Conservation (phyloP, 2,888 invertebrate species). For the Aleiodes alternator region DNA sequence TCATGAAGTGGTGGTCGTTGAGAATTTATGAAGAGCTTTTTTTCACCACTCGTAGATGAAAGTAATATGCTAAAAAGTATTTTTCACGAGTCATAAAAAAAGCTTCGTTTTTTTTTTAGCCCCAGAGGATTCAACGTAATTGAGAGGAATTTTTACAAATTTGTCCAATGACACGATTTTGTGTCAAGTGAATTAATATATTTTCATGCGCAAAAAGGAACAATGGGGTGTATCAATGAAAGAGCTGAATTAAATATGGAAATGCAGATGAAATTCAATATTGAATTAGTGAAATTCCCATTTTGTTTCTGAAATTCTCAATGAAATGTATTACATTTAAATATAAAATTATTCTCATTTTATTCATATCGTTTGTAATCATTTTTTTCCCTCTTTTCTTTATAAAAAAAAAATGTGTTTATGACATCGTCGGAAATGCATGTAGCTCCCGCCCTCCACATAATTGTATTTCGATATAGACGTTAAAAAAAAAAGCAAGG, state of each 20-base stretch:
- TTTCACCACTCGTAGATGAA: neutral
- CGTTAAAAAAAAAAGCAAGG: slow-evolving; percentile 20
- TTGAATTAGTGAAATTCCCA: neutral
- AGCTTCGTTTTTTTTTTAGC: no score
- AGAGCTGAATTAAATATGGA: no score
- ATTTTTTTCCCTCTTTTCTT: neutral
- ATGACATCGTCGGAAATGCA: slow-evolving; percentile 20
- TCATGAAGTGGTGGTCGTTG: neutral
- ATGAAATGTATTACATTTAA: neutral
- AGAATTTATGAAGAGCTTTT: neutral
- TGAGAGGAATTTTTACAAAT: no score
- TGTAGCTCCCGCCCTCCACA: slow-evolving; percentile 11
- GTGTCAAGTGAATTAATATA: no score
- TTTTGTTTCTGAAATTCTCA: neutral
- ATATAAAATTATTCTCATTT: neutral
- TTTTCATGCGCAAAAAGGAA: no score
- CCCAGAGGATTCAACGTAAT: no score
- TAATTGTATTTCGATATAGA: slow-evolving; percentile 28
- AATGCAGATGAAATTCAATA: no score
- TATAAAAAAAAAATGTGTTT: neutral
- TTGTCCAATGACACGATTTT: no score
- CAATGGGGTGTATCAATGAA: no score
- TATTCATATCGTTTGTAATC: neutral
- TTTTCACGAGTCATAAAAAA: neutral
- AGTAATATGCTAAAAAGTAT: neutral